Evolutionary conservation across 2,113 vertebrate species (phyloP).

Genomic region (Cromileptes altivelis): DNA sequence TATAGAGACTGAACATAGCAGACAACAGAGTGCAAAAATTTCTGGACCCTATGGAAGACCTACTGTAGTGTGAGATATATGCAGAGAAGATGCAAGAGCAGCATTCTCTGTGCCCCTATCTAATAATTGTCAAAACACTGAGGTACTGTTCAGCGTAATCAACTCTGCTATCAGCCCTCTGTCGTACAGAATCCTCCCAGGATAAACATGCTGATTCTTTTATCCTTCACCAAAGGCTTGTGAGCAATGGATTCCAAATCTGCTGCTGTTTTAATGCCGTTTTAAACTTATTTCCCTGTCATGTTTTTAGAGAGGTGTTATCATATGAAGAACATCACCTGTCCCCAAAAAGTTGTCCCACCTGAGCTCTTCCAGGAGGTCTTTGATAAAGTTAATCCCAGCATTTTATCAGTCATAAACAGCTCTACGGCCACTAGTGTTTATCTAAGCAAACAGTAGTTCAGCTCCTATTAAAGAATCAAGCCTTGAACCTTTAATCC

Average conservation of each 20-base stretch:
- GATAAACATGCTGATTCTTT: slow-evolving; percentile 38
- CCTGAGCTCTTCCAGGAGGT: slow-evolving; percentile 4
- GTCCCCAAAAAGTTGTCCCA: not conserved
- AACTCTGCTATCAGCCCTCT: slow-evolving; percentile 46
- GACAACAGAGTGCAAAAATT: slow-evolving; percentile 29
- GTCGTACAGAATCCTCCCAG: slow-evolving; percentile 25
- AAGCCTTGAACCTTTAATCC: slow-evolving; percentile 41
- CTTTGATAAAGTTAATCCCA: slow-evolving; percentile 39
- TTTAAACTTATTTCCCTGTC: slow-evolving; percentile 1
- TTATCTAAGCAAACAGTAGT: slow-evolving; percentile 17
- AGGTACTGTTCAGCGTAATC: slow-evolving; percentile 45
- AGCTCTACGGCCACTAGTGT: slow-evolving; percentile 12
- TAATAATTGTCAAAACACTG: slow-evolving; percentile 42
- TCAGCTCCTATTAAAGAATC: slow-evolving; percentile 2
- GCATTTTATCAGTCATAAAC: slow-evolving; percentile 35
- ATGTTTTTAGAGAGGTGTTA: not conserved
- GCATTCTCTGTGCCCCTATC: slow-evolving; percentile 45
- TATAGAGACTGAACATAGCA: slow-evolving; percentile 4
- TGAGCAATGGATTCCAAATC: not conserved
- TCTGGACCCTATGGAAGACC: slow-evolving; percentile 8
- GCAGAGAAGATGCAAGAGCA: slow-evolving; percentile 55
- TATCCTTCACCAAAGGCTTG: slow-evolving; percentile 19
- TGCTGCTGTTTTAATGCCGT: slow-evolving; percentile 1
- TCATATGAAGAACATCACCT: not conserved
- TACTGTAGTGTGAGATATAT: slow-evolving; percentile 13